Evolutionary conservation across 2,888 invertebrate species (phyloP), one percentile per base, ranked within the genome.

Genomic region (Eupithecia vulgata): DNA sequence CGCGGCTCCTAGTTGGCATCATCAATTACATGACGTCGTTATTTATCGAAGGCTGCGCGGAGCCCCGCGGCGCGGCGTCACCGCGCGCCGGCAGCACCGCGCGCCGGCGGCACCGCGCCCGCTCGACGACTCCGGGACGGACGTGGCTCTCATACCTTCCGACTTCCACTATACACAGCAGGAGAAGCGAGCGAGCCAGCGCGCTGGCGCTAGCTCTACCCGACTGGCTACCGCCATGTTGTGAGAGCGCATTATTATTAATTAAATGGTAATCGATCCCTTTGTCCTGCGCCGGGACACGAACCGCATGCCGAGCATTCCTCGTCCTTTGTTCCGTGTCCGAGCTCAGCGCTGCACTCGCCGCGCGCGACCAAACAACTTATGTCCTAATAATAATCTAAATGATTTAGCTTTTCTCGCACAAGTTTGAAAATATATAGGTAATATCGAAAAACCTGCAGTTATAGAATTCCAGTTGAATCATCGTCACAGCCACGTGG

Each of bases 1-100:
- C 79, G 68, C 81, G 80, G 81, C 74, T 79, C 79, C 82, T 76
- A 81, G 13, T 52, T 45, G 73, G 70, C 81, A 79, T 90, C 89
- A 92, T 93, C 92, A 93, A 91, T 90, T 89, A 91, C 89, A 89
- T 52, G 88, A 90, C 88, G 90, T 92, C 91, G 91, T 92, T 90
- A 92, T 90, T 92, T 85, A 91, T 81, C 78, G 80, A 72, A 74
- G 80, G 76, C 80, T 78, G 79, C 81, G 67, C 81, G 67, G 70
- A 79, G 81, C 77, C 82, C 81, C 84, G 82, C 82, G 80, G 81
- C 82, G 82, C 82, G 81, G 82, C 81, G 77, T 81, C 68, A 34
- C 48, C 48, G 45, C 65, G 66, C 12, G 35, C 65, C 4, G 25
- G 67, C 64, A 1, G 67, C 64, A 1, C 81, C 79, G 72, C 69